These are phyloP conservation scores for Hartigia nigra DNA, from an alignment of 2,888 invertebrate genomes.

Conservation along the genomic window DNA sequence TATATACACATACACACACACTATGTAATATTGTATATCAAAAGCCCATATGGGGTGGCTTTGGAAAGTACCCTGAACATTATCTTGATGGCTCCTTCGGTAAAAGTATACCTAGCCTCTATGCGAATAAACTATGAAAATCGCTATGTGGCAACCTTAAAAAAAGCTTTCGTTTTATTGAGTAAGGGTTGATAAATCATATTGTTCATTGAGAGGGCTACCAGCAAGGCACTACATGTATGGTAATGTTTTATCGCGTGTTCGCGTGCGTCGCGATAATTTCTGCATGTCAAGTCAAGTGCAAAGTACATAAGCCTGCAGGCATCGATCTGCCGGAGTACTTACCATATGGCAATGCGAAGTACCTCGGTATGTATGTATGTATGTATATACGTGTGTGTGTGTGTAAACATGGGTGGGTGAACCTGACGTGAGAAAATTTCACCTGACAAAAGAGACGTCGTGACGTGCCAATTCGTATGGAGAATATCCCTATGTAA, in stretches of 20 bases:
- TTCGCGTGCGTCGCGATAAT: not conserved
- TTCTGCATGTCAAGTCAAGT: not conserved
- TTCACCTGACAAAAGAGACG: not conserved
- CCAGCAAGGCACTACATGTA: not conserved
- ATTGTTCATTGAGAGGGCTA: not conserved
- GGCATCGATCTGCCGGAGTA: not conserved
- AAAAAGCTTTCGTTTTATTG: not conserved
- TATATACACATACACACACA: too few relatives aligned
- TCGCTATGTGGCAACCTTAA: not conserved
- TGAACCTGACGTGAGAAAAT: not conserved
- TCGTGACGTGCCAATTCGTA: not conserved
- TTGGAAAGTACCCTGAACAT: not conserved
- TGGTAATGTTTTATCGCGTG: not conserved
- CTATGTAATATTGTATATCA: not conserved
- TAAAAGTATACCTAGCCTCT: not conserved
- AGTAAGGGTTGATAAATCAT: not conserved
- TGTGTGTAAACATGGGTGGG: too few relatives aligned
- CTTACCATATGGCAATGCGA: not conserved
- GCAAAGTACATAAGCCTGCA: not conserved
- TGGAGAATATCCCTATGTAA: not conserved
- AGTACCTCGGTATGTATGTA: not conserved
- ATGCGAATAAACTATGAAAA: not conserved
- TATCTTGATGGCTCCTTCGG: not conserved
- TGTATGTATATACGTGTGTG: not conserved
- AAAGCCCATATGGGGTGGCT: not conserved